Percentiles rank a stretch among this genome's conserved stretches.
Conservation (phyloP, 2,113 vertebrate species). For the Corythaeola cristata region DNA sequence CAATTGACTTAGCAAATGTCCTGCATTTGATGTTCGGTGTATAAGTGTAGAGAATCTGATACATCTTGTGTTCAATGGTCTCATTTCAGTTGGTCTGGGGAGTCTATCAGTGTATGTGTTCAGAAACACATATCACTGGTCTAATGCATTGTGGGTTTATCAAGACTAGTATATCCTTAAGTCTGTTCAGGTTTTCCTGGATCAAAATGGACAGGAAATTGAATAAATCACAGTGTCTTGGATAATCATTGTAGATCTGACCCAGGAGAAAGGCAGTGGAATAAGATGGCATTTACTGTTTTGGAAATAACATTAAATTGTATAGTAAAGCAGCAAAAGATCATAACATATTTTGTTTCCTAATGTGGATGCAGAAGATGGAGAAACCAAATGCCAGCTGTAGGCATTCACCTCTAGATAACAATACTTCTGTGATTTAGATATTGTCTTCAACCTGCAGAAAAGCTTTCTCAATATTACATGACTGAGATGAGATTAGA, state of each 20-base stretch:
- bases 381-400: not conserved
- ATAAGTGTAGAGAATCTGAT: not conserved
- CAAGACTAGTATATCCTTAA: not conserved
- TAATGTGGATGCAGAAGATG: not conserved
- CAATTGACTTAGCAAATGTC: not conserved
- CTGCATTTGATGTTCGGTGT: not conserved
- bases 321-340: not conserved
- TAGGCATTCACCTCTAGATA: not conserved
- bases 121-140: not conserved
- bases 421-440: not conserved
- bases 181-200: not conserved
- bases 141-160: not conserved
- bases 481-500: conserved; percentile 11
- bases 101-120: not conserved
- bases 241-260: not conserved
- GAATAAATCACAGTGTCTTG: not conserved
- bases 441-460: not conserved
- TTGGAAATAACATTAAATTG: not conserved
- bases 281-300: not conserved
- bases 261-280: not conserved
- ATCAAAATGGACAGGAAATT: not conserved
- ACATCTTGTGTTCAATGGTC: not conserved
- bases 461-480: not conserved
- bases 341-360: not conserved
- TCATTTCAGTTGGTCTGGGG: not conserved